These are phyloP conservation scores for Zaprionus vittiger DNA, from an alignment of 1,140 invertebrate genomes.

Conservation along the genomic window DNA sequence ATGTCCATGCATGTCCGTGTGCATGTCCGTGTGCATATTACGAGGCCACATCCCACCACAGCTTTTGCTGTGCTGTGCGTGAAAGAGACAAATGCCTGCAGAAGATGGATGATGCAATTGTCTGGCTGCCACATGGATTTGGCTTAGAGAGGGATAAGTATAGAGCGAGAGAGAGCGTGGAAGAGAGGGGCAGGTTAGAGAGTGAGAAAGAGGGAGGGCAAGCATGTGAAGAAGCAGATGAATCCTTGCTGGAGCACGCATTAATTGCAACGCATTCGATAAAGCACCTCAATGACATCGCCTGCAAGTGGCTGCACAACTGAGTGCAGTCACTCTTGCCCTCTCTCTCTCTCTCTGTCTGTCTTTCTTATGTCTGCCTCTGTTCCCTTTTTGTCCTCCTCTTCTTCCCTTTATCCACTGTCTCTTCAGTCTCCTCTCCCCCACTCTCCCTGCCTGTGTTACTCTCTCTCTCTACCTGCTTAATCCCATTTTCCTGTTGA, in stretches of 20 bases:
- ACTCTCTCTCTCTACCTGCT: too few species aligned
- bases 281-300: constrained; percentile 38
- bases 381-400: background rate
- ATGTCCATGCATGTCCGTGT: constrained; percentile 12
- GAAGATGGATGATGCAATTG: constrained; percentile 74
- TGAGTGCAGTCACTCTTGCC: background rate
- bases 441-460: too few species aligned
- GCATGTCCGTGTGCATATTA: constrained; percentile 18
- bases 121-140: constrained; percentile 57
- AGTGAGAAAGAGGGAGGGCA: background rate
- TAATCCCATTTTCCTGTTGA: background rate
- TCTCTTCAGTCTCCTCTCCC: too few species aligned
- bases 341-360: background rate
- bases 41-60: background rate
- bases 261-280: constrained; percentile 66
- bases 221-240: constrained; percentile 9
- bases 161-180: background rate
- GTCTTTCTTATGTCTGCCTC: background rate
- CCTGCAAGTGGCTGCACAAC: constrained; percentile 13
- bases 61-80: constrained; percentile 51
- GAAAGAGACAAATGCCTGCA: constrained; percentile 75
- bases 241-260: constrained; percentile 46
- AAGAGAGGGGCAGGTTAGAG: background rate
- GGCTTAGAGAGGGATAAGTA: background rate
- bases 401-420: background rate